phyloP scores from a whole-genome alignment of 1,140 invertebrate genomes.

The Drosophila lacteicornis region DNA sequence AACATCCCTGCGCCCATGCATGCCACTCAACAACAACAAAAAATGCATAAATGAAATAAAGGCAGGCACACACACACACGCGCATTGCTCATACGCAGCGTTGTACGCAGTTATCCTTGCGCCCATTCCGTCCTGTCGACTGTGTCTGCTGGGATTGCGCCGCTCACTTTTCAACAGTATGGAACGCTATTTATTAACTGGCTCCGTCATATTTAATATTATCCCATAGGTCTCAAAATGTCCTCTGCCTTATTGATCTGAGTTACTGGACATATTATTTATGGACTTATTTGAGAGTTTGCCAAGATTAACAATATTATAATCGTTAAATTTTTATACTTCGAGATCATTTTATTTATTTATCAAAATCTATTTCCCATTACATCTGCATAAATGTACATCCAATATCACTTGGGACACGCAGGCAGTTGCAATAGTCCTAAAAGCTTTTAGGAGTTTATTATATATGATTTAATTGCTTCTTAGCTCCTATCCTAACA shows the following conservation, averaged over 20 bases:
- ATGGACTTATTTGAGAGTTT: background rate
- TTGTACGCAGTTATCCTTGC: slow-evolving; percentile 78
- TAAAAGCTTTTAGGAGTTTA: slow-evolving; percentile 1
- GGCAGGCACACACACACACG: slow-evolving; percentile 7
- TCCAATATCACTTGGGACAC: background rate
- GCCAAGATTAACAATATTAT: background rate
- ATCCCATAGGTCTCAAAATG: slow-evolving; percentile 8
- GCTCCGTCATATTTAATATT: slow-evolving; percentile 37
- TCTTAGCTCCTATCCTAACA: background rate
- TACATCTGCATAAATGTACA: background rate
- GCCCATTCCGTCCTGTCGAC: slow-evolving; percentile 55
- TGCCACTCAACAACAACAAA: slow-evolving; percentile 41
- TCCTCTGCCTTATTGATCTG: background rate
- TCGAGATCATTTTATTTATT: no score
- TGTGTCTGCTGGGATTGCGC: slow-evolving; percentile 17
- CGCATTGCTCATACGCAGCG: slow-evolving; percentile 71
- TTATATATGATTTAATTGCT: background rate
- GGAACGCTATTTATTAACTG: slow-evolving; percentile 52
- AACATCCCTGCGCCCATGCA: slow-evolving; percentile 29
- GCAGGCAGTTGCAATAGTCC: background rate
- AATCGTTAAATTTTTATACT: no score
- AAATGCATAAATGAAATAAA: slow-evolving; percentile 49
- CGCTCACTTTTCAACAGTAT: slow-evolving; percentile 49
- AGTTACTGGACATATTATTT: background rate
- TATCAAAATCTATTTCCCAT: background rate